Base-by-base conservation (phyloP, 2,797 vertebrate species). In the Rhinatrema bivittatum region DNA sequence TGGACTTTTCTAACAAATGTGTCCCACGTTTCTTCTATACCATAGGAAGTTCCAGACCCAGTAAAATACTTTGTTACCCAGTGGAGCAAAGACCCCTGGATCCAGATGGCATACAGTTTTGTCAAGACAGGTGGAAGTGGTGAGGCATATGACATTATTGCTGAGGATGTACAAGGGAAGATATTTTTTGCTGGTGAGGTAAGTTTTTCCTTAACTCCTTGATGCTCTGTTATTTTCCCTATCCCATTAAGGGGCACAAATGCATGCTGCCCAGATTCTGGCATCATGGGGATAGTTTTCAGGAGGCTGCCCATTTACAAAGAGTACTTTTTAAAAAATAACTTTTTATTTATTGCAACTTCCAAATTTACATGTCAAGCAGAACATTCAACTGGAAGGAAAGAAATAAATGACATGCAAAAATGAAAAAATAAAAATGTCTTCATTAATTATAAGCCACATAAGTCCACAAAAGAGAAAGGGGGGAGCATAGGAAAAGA, bases 151-250 rank as follows among this genome's bases (percentile, higher is more conserved):
- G 96, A 98, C 41, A 81, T 94, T 53, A 81, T 98, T 6, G 95
- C 96, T 18, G 94, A 98, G 63, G 95, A 98, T 38, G 70, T 99
- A 39, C 92, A 96, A 59, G 90, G 91, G 38, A 95, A 86, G 47
- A 16, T 99, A 17, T 98, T 92, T 65, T 99, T 99, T 26, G 96
- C 95, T 40, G 96, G 95, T 2, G 95, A 98, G 86, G 96, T 97
- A 56, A 63, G 78, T 44, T 7, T 35, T 26, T 41, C 6, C 5
- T 5, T 30, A 13, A 27, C 12, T 15, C 6, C 8, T 12, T 20
- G n/a, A n/a, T n/a, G n/a, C n/a, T n/a, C n/a, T n/a, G n/a, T n/a
- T n/a, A n/a, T n/a, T n/a, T n/a, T n/a, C n/a, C n/a, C n/a, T n/a
- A n/a, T n/a, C n/a, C n/a, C n/a, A n/a, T n/a, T n/a, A n/a, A n/a